Evolutionary conservation across 2,888 invertebrate species (phyloP).

Genomic region (Drosophila macrothrix): DNA sequence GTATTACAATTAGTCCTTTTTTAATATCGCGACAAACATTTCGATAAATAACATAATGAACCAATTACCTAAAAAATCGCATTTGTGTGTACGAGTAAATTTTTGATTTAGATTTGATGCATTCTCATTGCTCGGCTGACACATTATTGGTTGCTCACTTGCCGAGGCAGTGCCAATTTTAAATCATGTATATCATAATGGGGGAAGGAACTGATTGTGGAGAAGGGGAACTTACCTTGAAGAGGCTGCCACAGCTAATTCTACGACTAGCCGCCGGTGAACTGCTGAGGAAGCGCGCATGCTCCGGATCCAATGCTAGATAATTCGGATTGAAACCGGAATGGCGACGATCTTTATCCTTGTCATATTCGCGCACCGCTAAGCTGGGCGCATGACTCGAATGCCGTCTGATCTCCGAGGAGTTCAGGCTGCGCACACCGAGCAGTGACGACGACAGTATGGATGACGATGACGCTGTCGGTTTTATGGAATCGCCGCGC

Average conservation of each 20-base stretch:
- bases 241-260: slow-evolving; percentile 95
- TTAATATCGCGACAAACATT: slow-evolving; percentile 2
- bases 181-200: slow-evolving; percentile 23
- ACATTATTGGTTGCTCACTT: slow-evolving; percentile 51
- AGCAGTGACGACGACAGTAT: slow-evolving; percentile 83
- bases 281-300: slow-evolving; percentile 88
- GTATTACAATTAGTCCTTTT: neutral
- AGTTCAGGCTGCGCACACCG: slow-evolving; percentile 79
- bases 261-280: slow-evolving; percentile 94
- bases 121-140: slow-evolving; percentile 69
- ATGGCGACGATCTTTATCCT: slow-evolving; percentile 85
- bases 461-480: slow-evolving; percentile 79
- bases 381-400: slow-evolving; percentile 85
- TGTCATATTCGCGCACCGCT: slow-evolving; percentile 86
- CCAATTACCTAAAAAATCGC: slow-evolving; percentile 67
- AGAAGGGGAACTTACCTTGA: slow-evolving; percentile 87
- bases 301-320: slow-evolving; percentile 88
- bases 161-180: slow-evolving; percentile 66
- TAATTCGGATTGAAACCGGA: slow-evolving; percentile 87
- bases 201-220: slow-evolving; percentile 31
- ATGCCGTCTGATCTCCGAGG: slow-evolving; percentile 85
- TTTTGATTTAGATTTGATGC: slow-evolving; percentile 51
- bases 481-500: slow-evolving; percentile 87
- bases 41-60: slow-evolving; percentile 15
- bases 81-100: slow-evolving; percentile 49